phyloP scores from a whole-genome alignment of 1,140 invertebrate species.

The Cydia splendana region DNA sequence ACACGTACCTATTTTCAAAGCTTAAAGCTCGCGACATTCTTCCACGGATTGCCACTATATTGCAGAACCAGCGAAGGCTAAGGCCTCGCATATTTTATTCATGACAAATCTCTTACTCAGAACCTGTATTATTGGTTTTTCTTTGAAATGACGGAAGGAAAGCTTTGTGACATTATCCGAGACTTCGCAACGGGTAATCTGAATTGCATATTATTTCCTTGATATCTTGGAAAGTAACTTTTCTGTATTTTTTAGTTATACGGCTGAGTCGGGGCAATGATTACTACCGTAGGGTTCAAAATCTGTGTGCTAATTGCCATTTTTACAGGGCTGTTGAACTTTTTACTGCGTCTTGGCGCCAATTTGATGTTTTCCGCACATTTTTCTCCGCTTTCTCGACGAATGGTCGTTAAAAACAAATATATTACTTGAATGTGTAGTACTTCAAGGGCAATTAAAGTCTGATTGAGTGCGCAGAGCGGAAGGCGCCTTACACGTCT shows the following conservation, averaged over 20 bases:
- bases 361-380: conserved; percentile 14
- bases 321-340: conserved; percentile 25
- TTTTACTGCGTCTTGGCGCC: conserved; percentile 19
- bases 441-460: conserved; percentile 1
- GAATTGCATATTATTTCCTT: background rate
- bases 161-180: conserved; percentile 2
- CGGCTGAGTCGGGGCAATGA: background rate
- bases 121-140: conserved; percentile 41
- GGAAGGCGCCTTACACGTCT: conserved; percentile 17
- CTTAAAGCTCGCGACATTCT: conserved; percentile 29
- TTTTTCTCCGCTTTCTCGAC: conserved; percentile 8
- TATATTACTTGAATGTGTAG: conserved; percentile 24
- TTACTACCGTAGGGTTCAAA: background rate
- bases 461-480: conserved; percentile 26
- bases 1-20: conserved; percentile 17
- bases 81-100: conserved; percentile 43
- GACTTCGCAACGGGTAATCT: conserved; percentile 2
- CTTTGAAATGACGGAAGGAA: conserved; percentile 36
- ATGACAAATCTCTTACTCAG: conserved; percentile 33
- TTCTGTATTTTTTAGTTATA: background rate
- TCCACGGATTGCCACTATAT: conserved; percentile 39
- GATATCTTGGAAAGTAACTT: background rate
- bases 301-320: conserved; percentile 3
- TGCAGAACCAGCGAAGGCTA: conserved; percentile 39
- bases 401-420: conserved; percentile 18